Conservation (phyloP, 2,113 vertebrate genomes). For the Acrocephalus kingi region DNA sequence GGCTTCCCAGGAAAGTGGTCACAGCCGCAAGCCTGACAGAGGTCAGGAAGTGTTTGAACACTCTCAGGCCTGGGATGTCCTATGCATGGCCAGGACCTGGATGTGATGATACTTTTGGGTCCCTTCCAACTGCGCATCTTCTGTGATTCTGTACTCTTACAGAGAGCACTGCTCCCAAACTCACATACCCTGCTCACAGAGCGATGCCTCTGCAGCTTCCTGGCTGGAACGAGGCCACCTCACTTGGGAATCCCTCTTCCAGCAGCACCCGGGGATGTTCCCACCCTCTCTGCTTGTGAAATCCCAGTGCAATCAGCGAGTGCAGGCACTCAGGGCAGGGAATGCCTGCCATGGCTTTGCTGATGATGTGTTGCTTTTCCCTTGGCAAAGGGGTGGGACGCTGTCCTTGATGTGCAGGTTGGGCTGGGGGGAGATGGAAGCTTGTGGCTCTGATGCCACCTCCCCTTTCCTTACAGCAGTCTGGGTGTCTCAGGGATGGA, state of each 20-base stretch:
- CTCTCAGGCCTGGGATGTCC: not conserved
- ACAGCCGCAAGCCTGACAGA: not conserved
- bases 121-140: not conserved
- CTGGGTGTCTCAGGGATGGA: rapidly evolving
- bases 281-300: not conserved
- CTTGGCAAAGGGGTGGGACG: not conserved
- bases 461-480: not conserved
- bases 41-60: not conserved
- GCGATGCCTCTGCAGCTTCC: not conserved
- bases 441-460: rapidly evolving
- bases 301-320: rapidly evolving
- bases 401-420: rapidly evolving
- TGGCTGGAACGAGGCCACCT: not conserved
- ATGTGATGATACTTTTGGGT: rapidly evolving
- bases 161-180: not conserved
- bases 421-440: not conserved
- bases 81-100: not conserved
- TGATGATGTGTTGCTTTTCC: not conserved
- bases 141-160: not conserved
- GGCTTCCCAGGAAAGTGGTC: not conserved
- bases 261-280: not conserved
- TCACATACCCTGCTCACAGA: rapidly evolving
- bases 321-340: not conserved
- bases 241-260: not conserved
- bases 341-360: not conserved